Evolutionary conservation across 2,113 vertebrate species (phyloP).

Genomic region (Procavia capensis): DNA sequence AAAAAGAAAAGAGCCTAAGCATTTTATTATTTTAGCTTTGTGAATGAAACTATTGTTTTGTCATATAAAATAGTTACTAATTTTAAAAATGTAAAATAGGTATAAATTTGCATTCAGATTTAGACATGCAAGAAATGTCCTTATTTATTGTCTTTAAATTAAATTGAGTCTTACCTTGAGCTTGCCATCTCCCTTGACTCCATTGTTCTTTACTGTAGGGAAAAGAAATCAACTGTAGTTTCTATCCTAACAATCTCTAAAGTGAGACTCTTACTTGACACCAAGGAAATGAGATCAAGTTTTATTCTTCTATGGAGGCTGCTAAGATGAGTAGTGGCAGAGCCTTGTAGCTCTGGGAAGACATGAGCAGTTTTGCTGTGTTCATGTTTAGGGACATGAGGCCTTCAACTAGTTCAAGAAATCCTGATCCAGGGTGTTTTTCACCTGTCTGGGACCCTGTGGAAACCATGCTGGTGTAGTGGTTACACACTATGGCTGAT

Average conservation of each 20-base stretch:
- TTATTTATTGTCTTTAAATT: slow-evolving; percentile 19
- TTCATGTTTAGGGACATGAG: not conserved
- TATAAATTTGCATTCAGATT: not conserved
- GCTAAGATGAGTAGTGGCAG: not conserved
- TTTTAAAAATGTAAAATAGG: not conserved
- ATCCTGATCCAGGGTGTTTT: not conserved
- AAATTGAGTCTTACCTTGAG: not conserved
- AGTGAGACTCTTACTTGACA: not conserved
- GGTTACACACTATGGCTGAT: too few species aligned
- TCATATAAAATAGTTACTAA: not conserved
- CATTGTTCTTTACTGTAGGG: not conserved
- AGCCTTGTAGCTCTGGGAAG: not conserved
- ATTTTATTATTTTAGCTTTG: slow-evolving; percentile 1
- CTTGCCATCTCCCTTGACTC: not conserved
- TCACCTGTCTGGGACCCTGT: not conserved
- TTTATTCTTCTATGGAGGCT: not conserved
- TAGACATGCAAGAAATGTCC: not conserved
- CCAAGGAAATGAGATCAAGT: not conserved
- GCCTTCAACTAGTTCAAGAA: not conserved
- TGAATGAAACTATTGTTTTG: not conserved
- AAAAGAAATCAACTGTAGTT: not conserved
- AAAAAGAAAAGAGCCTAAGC: not conserved
- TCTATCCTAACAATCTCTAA: not conserved
- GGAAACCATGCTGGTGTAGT: too few species aligned
- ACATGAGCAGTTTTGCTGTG: not conserved